phyloP scores from a whole-genome alignment of 2,113 vertebrate species.

The Asarcornis scutulata region DNA sequence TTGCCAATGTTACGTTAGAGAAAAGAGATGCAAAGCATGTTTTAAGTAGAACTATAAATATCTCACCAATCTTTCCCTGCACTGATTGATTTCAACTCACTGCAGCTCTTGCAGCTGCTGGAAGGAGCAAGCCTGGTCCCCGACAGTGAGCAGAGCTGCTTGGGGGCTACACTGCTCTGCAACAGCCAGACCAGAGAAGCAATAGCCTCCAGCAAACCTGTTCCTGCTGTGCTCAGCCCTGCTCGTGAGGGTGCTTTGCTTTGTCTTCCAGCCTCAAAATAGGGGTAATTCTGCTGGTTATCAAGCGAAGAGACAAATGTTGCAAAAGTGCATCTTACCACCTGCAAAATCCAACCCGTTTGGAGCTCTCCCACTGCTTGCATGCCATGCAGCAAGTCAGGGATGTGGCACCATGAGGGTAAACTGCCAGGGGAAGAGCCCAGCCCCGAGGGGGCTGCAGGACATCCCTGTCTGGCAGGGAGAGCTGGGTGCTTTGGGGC shows the following conservation, averaged over 20 bases:
- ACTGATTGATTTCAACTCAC: no score
- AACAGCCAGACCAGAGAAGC: neutral
- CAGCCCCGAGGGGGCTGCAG: neutral
- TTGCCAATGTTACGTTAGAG: neutral
- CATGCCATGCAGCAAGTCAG: fast-evolving
- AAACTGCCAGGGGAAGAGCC: neutral
- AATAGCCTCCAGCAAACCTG: fast-evolving
- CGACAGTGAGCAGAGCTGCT: neutral
- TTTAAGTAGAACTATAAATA: neutral
- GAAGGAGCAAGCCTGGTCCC: neutral
- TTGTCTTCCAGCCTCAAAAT: fast-evolving
- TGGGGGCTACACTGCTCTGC: no score
- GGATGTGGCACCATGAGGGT: neutral
- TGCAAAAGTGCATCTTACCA: no score
- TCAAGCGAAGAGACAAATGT: neutral
- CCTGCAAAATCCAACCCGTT: fast-evolving
- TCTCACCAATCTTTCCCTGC: fast-evolving
- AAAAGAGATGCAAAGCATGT: neutral
- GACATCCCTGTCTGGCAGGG: neutral
- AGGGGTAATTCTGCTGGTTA: neutral
- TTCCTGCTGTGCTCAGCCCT: fast-evolving
- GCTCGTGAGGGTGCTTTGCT: fast-evolving
- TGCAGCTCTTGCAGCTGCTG: neutral
- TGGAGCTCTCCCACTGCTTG: neutral
- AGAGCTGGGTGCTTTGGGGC: neutral